These are phyloP conservation scores for Candidula unifasciata DNA, from an alignment of 2,888 invertebrate species.

Conservation along the genomic window DNA sequence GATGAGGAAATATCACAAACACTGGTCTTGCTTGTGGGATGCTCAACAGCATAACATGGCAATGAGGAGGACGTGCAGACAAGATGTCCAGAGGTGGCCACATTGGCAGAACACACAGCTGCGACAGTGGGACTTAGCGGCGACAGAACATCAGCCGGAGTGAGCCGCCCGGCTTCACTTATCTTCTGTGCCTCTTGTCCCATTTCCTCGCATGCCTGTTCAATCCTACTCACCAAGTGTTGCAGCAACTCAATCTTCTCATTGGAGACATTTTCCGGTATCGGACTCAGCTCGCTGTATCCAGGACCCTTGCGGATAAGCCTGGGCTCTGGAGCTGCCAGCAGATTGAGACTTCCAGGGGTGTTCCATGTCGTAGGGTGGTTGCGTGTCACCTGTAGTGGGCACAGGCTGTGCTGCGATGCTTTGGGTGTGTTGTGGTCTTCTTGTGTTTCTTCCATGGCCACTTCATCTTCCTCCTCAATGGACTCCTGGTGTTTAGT, in stretches of 20 bases:
- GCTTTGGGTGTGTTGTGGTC: background rate
- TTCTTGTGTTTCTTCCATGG: slow-evolving; percentile 21
- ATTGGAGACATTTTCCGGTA: slow-evolving; percentile 59
- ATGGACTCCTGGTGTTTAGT: slow-evolving; percentile 63
- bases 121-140: background rate
- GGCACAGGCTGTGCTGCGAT: slow-evolving; percentile 35
- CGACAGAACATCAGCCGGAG: background rate
- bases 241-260: slow-evolving; percentile 63
- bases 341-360: slow-evolving; percentile 4
- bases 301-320: slow-evolving; percentile 70
- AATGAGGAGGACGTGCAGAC: slow-evolving; percentile 22
- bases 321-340: slow-evolving; percentile 1
- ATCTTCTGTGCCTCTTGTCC: slow-evolving; percentile 34
- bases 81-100: background rate
- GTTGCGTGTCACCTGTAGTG: slow-evolving; percentile 25
- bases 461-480: slow-evolving; percentile 57
- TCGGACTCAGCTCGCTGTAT: slow-evolving; percentile 66
- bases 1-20: slow-evolving; percentile 56
- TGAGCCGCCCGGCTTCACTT: slow-evolving; percentile 16
- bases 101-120: background rate
- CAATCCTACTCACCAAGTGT: slow-evolving; percentile 58
- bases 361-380: background rate
- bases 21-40: slow-evolving; percentile 29
- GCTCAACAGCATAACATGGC: slow-evolving; percentile 17
- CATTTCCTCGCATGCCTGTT: slow-evolving; percentile 46